Conservation (phyloP, 2,888 invertebrate genomes). For the Nomada fabriciana region DNA sequence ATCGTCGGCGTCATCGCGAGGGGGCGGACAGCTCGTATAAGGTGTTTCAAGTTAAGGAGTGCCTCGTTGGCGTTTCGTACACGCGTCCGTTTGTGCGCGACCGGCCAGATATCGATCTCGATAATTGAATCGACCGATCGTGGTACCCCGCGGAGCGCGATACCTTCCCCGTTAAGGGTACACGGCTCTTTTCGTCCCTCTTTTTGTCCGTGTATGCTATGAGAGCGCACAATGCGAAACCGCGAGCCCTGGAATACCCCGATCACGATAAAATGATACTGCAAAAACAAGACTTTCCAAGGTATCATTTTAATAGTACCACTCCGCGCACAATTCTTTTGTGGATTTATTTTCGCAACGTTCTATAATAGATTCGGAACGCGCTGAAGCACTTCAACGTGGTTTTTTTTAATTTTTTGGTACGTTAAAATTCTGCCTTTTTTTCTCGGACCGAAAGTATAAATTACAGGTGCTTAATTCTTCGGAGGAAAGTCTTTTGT, state of each 20-base stretch:
- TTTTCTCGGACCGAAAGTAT: too few relatives aligned
- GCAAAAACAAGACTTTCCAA: background rate
- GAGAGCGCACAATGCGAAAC: conserved; percentile 28
- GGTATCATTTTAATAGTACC: background rate
- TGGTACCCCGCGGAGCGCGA: conserved; percentile 71
- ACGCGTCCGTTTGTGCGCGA: conserved; percentile 46
- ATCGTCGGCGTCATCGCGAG: conserved; percentile 66
- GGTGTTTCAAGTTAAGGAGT: conserved; percentile 65
- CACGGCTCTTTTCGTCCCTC: conserved; percentile 28
- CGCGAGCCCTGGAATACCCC: background rate
- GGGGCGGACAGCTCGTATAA: conserved; percentile 69
- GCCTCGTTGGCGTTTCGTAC: conserved; percentile 45
- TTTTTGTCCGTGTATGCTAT: conserved; percentile 26
- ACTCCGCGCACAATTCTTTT: background rate
- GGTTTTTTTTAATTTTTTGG: too few relatives aligned
- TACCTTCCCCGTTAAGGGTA: conserved; percentile 49
- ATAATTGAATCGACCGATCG: conserved; percentile 82
- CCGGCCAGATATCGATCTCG: conserved; percentile 79
- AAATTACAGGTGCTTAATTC: too few relatives aligned
- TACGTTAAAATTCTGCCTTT: too few relatives aligned
- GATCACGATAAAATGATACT: conserved; percentile 36
- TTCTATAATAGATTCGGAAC: too few relatives aligned
- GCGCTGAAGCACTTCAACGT: too few relatives aligned
- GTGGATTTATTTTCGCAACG: background rate
- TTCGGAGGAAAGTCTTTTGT: too few relatives aligned